A percentile compares a stretch with the other conserved stretches of the same genome.
These are phyloP conservation scores for Empidonax traillii DNA, from an alignment of 2,113 vertebrate genomes.

Conservation along the genomic window DNA sequence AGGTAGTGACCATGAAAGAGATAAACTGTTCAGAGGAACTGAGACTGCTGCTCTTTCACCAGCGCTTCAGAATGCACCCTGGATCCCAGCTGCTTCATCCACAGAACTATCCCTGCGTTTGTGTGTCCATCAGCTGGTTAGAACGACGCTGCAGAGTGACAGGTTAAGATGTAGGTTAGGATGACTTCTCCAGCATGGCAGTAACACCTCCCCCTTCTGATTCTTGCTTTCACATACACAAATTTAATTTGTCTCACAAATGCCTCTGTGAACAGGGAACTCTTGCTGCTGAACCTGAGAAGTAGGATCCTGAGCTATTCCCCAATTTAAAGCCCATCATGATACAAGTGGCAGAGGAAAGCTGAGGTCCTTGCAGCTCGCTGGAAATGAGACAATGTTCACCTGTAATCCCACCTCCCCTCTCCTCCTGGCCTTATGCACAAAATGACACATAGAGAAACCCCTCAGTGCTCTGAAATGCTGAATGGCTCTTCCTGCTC, in stretches of 20 bases:
- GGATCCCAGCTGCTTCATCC: not conserved
- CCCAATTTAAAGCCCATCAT: not conserved
- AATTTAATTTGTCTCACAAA: not conserved
- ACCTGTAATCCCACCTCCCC: not conserved
- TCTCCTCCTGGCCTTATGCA: fast-evolving
- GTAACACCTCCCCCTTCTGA: not conserved
- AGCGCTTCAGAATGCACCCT: not conserved
- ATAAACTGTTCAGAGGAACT: not conserved
- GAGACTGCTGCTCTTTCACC: not conserved
- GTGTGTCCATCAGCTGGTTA: not conserved
- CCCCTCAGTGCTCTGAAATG: not conserved
- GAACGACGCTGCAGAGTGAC: fast-evolving
- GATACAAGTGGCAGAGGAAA: not conserved
- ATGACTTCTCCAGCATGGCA: not conserved
- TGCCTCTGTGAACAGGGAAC: not conserved
- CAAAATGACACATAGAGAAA: not conserved
- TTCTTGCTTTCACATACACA: not conserved
- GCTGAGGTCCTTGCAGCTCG: not conserved
- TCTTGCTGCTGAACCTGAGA: not conserved
- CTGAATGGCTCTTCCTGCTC: not conserved
- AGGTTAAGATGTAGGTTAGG: not conserved
- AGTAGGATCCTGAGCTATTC: not conserved
- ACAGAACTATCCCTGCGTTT: fast-evolving
- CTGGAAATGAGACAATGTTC: not conserved
- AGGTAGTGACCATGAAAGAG: not conserved